Evolutionary conservation across 1,140 invertebrate genomes (phyloP).

Genomic region (Drosophila ohnishii): DNA sequence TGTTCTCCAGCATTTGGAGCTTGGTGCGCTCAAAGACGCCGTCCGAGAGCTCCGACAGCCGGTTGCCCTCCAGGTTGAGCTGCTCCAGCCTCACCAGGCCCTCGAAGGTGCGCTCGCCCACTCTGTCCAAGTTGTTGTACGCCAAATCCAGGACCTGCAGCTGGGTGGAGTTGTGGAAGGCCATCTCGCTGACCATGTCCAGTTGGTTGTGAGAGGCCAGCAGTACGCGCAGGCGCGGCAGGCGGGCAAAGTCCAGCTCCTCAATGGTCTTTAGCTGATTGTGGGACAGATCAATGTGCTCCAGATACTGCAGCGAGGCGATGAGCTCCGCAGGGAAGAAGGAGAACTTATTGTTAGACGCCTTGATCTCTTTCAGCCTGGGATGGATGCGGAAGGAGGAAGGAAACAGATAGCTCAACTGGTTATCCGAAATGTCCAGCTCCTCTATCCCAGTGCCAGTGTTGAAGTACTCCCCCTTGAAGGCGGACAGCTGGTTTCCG

Average conservation of each 20-base stretch:
- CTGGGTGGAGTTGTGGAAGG: constrained; percentile 95
- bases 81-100: constrained; percentile 90
- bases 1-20: constrained; percentile 90
- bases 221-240: constrained; percentile 88
- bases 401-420: constrained; percentile 90
- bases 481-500: constrained; percentile 89
- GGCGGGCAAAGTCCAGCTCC: constrained; percentile 92
- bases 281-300: constrained; percentile 89
- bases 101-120: constrained; percentile 92
- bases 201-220: constrained; percentile 90
- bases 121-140: constrained; percentile 88
- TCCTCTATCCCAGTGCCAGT: constrained; percentile 88
- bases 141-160: constrained; percentile 91
- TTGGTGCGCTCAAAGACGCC: constrained; percentile 92
- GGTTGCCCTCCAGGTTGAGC: constrained; percentile 90
- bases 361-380: constrained; percentile 87
- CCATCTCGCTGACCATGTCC: constrained; percentile 91
- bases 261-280: constrained; percentile 91
- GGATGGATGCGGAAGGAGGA: constrained; percentile 93
- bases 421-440: constrained; percentile 90
- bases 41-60: constrained; percentile 89
- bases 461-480: constrained; percentile 91
- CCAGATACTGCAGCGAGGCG: constrained; percentile 88
- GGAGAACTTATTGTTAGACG: constrained; percentile 90
- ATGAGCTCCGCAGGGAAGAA: constrained; percentile 93